These are phyloP conservation scores for Oreocharis arfaki DNA, from an alignment of 2,113 vertebrate genomes.

Conservation along the genomic window DNA sequence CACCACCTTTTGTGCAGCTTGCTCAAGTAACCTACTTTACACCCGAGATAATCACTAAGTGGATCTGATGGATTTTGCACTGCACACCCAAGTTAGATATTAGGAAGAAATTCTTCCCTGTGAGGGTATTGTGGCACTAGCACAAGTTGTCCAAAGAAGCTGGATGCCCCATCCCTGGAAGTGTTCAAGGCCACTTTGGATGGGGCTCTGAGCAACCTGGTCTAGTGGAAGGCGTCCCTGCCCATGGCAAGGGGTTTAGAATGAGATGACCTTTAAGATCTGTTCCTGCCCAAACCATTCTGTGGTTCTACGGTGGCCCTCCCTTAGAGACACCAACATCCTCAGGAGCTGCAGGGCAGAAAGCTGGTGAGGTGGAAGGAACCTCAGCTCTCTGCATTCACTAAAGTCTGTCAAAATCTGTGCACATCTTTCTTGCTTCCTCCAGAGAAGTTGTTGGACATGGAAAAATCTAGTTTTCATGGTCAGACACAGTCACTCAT, in stretches of 20 bases:
- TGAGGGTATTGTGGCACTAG: background rate
- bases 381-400: background rate
- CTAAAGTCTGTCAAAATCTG: background rate
- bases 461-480: background rate
- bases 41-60: background rate
- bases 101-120: background rate
- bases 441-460: background rate
- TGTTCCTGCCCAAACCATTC: background rate
- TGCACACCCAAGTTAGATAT: background rate
- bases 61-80: background rate
- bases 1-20: background rate
- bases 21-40: background rate
- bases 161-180: background rate
- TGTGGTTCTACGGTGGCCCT: background rate
- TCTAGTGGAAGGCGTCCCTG: background rate
- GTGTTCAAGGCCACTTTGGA: background rate
- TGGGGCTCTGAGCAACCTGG: background rate
- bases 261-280: background rate
- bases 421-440: background rate
- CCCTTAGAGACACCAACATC: background rate
- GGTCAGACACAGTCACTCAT: background rate
- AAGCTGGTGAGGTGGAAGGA: background rate
- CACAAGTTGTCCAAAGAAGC: background rate
- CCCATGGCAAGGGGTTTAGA: background rate
- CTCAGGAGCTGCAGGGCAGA: background rate